Evolutionary conservation across 2,113 vertebrate species (phyloP), one percentile per base, ranked within the genome.

Genomic region (Hypocryptadius cinnamomeus): DNA sequence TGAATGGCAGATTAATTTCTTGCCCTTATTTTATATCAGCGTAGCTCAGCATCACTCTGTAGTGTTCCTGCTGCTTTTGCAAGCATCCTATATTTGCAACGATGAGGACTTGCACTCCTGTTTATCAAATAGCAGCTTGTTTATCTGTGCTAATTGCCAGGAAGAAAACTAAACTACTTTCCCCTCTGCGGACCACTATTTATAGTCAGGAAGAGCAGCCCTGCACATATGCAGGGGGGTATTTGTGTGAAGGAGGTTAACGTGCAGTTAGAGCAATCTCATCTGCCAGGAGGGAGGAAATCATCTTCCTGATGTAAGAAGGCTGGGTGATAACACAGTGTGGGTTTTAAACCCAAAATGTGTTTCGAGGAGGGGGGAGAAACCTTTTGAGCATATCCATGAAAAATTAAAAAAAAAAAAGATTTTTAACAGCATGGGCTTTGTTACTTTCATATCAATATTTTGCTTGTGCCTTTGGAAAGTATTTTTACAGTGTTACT

Each of bases 111-210:
- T 45, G 19, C 48, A 33, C 19, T 80, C 82, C 50, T 92, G 63
- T 68, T 81, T 80, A 82, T 72, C 40, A 77, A 89, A 74, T 7
- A 9, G 64, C 73, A 83, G 90, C 84, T 88, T 88, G 77, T 91
- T 95, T 91, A 69, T 83, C 82, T 74, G 80, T 79, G 66, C 59
- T 93, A 93, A 94, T 91, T 94, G n/a, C 73, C 74, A 73, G 88
- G 65, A 92, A 89, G 80, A 92, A 84, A 76, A 87, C 48, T 22
- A 86, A 93, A 84, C 84, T 83, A 73, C 80, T 88, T 85, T 79
- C 37, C 70, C 77, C 93, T 95, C 84, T 84, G 50, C 0, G 51
- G 91, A 93, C 40, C 37, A 39, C 72, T 95, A 87, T 88, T 79
- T 85, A 69, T 82, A 85, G 78, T 19, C 48, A 25, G 31, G 76